These are phyloP conservation scores for Neoitamus cyanurus DNA, from an alignment of 2,888 invertebrate genomes.

Conservation along the genomic window DNA sequence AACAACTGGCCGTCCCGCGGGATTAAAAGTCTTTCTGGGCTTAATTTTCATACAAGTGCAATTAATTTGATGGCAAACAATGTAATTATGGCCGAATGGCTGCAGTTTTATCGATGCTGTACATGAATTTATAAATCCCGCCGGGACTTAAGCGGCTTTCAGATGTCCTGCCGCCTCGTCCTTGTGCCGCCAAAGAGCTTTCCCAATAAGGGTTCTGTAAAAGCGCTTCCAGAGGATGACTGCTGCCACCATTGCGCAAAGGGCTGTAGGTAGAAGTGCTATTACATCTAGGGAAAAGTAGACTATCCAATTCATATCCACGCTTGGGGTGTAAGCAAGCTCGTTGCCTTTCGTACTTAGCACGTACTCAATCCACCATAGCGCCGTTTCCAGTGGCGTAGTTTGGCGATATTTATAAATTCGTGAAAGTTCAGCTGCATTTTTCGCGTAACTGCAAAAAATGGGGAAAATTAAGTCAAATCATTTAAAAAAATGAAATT, in stretches of 20 bases:
- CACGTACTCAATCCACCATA: constrained; percentile 72
- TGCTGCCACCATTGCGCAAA: background rate
- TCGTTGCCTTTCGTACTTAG: constrained; percentile 60
- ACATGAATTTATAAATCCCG: constrained; percentile 35
- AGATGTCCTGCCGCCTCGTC: background rate
- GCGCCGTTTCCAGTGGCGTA: constrained; percentile 69
- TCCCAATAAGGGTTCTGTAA: background rate
- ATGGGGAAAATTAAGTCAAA: background rate
- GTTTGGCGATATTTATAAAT: constrained; percentile 70
- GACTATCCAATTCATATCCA: constrained; percentile 60
- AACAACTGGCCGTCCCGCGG: constrained; percentile 14
- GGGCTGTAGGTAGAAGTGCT: constrained; percentile 51
- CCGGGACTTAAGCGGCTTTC: constrained; percentile 3
- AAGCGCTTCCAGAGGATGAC: background rate
- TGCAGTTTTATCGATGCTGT: constrained; percentile 32
- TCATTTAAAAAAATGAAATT: constrained; percentile 9
- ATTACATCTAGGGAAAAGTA: constrained; percentile 63
- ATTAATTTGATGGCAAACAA: constrained; percentile 42
- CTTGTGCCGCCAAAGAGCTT: background rate
- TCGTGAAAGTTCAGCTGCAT: constrained; percentile 67
- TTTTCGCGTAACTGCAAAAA: constrained; percentile 56
- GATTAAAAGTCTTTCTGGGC: constrained; percentile 34
- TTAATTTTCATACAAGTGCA: constrained; percentile 40
- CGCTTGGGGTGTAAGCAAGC: constrained; percentile 54
- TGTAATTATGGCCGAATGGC: constrained; percentile 30